Evolutionary conservation across 2,797 vertebrate species (phyloP).

Genomic region (Toxotes lorentzi): DNA sequence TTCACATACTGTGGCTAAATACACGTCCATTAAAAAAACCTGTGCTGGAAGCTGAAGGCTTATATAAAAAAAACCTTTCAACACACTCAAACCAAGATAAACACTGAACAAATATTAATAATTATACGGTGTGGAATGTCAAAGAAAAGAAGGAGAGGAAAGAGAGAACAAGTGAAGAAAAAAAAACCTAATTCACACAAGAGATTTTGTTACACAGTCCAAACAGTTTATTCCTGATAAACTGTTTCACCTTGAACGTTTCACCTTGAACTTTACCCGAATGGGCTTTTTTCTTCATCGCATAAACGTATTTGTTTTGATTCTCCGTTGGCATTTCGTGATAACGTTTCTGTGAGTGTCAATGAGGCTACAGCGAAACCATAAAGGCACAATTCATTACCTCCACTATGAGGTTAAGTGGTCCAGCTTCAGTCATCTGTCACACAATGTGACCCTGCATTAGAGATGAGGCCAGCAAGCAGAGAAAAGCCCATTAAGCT

Average conservation of each 20-base stretch:
- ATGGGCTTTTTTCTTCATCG: conserved; percentile 5
- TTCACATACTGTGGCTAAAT: too few relatives aligned
- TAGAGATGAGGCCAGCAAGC: conserved; percentile 47
- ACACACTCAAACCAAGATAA: neutral
- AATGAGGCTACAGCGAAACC: conserved; percentile 37
- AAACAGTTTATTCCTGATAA: neutral
- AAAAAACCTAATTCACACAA: neutral
- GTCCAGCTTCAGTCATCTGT: conserved; percentile 69
- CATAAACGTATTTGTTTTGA: conserved; percentile 24
- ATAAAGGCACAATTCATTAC: conserved; percentile 57
- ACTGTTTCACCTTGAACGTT: conserved; percentile 1
- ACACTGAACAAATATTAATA: conserved; percentile 5
- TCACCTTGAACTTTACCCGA: conserved; percentile 8
- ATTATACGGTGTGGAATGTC: neutral
- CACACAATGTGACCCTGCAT: conserved; percentile 67
- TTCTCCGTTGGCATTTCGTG: conserved; percentile 34
- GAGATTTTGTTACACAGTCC: neutral
- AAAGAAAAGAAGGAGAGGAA: neutral
- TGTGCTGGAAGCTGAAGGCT: neutral
- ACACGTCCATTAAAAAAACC: neutral
- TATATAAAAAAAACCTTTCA: neutral
- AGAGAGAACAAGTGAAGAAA: neutral
- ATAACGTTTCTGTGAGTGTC: conserved; percentile 40
- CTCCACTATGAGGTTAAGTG: conserved; percentile 59
- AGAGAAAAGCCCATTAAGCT: conserved; percentile 65